These are phyloP conservation scores for Hemistola chrysoprasaria DNA, from an alignment of 2,888 invertebrate genomes.

Conservation along the genomic window DNA sequence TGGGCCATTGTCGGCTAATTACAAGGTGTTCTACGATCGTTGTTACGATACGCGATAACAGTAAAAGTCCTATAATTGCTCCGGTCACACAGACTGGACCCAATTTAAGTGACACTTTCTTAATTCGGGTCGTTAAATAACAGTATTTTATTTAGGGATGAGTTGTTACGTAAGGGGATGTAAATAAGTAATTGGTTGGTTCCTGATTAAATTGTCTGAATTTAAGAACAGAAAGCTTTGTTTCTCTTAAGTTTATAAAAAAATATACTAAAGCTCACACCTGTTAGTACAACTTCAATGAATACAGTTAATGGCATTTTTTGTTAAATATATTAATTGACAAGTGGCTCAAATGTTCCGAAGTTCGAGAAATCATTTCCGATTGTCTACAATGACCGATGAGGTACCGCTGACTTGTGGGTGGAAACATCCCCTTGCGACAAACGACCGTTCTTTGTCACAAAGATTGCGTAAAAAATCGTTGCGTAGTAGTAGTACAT, in stretches of 20 bases:
- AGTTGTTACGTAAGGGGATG: slow-evolving; percentile 24
- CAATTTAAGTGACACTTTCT: slow-evolving; percentile 63
- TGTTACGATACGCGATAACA: slow-evolving; percentile 75
- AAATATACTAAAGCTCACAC: slow-evolving; percentile 41
- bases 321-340: slow-evolving; percentile 40
- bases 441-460: slow-evolving; percentile 58
- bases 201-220: no score
- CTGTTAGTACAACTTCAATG: slow-evolving; percentile 54
- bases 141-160: slow-evolving; percentile 47
- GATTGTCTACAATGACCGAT: slow-evolving; percentile 76
- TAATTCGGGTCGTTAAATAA: slow-evolving; percentile 56
- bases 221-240: no score
- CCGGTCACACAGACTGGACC: slow-evolving; percentile 58
- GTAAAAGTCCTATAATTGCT: slow-evolving; percentile 72
- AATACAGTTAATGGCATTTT: slow-evolving; percentile 40
- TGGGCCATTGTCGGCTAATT: slow-evolving; percentile 66
- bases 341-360: slow-evolving; percentile 71
- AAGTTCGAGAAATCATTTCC: slow-evolving; percentile 70
- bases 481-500: slow-evolving; percentile 43
- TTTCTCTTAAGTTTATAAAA: no score
- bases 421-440: slow-evolving; percentile 80
- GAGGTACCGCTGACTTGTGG: slow-evolving; percentile 71
- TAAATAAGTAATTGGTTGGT: no score
- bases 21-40: slow-evolving; percentile 55
- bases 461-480: slow-evolving; percentile 69